Conservation (phyloP, 2,113 vertebrate species). For the Heterotis niloticus region DNA sequence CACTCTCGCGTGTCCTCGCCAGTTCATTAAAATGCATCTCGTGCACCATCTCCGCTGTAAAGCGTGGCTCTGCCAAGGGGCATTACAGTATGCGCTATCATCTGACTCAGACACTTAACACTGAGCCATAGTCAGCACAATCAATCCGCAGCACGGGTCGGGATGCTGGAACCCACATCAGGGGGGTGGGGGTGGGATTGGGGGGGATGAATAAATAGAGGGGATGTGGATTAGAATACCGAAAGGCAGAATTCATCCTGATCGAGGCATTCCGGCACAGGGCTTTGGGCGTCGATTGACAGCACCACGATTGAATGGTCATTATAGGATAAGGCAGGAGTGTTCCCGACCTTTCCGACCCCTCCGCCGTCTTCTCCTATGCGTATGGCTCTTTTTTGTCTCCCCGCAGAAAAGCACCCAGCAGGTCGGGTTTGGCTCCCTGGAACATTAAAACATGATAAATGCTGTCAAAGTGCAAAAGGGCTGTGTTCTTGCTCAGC, state of each 20-base stretch:
- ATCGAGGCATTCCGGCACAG: conserved; percentile 31
- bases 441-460: background rate
- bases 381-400: conserved; percentile 37
- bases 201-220: conserved; percentile 13
- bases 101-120: background rate
- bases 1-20: background rate
- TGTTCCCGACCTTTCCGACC: background rate
- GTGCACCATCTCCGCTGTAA: background rate
- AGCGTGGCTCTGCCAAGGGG: background rate
- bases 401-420: background rate
- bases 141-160: background rate
- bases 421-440: background rate
- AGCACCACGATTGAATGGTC: conserved; percentile 56
- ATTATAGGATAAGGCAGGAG: conserved; percentile 65
- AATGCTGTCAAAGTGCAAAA: background rate
- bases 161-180: background rate
- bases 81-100: background rate
- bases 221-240: conserved; percentile 34
- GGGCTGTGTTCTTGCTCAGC: too few species aligned
- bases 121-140: background rate
- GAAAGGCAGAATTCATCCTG: conserved; percentile 33
- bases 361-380: conserved; percentile 14
- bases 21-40: background rate
- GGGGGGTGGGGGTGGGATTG: background rate
- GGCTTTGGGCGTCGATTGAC: conserved; percentile 48